phyloP scores from a whole-genome alignment of 1,140 invertebrate genomes.

The Penaeus vannamei region DNA sequence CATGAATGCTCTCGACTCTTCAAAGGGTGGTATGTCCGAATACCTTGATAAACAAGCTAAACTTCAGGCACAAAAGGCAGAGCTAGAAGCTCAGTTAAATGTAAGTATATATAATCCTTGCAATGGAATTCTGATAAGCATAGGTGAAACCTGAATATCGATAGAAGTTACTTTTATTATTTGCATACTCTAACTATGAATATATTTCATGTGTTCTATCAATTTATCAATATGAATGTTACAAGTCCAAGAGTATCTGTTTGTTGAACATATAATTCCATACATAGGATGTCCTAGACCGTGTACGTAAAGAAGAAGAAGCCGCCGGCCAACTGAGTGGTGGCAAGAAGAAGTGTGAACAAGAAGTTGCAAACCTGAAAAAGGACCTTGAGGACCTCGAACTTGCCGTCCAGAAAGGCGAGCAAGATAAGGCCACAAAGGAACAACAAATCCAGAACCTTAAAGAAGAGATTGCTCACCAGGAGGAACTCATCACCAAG shows the following conservation, averaged over 20 bases:
- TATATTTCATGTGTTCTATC: no score
- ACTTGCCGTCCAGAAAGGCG: constrained; percentile 75
- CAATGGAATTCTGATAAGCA: no score
- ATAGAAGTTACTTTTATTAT: no score
- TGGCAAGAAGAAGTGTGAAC: constrained; percentile 69
- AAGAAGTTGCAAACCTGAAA: constrained; percentile 73
- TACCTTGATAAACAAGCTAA: constrained; percentile 76
- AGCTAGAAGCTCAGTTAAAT: constrained; percentile 75
- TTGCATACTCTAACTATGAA: no score
- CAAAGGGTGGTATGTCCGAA: constrained; percentile 73
- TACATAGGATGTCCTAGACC: constrained; percentile 35
- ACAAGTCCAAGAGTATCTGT: no score
- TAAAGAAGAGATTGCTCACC: constrained; percentile 56
- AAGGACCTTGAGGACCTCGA: constrained; percentile 77
- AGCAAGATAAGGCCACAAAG: constrained; percentile 72
- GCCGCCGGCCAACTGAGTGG: constrained; percentile 69
- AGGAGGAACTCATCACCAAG: constrained; percentile 60
- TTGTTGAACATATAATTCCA: no score
- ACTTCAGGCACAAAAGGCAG: constrained; percentile 76
- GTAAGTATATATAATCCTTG: constrained; percentile 69
- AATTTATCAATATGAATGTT: no score
- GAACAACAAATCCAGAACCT: constrained; percentile 58
- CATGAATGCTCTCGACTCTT: constrained; percentile 75
- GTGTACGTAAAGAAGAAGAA: constrained; percentile 76
- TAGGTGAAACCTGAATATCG: no score